Conservation (phyloP, 2,797 vertebrate genomes). For the Balearica regulorum region DNA sequence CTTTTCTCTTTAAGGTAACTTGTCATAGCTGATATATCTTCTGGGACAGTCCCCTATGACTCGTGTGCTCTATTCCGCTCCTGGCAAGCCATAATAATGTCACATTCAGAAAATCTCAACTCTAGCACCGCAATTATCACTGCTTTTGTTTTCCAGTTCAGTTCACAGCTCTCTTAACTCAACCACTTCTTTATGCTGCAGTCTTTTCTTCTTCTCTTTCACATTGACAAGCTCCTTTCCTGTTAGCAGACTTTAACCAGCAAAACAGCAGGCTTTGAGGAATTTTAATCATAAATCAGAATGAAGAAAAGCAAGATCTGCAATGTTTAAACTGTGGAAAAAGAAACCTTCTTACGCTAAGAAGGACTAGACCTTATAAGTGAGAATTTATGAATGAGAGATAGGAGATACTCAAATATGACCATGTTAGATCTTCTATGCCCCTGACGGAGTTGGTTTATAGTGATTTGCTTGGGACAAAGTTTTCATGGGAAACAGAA, state of each 20-base stretch:
- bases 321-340: neutral
- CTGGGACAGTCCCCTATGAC: neutral
- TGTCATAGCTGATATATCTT: conserved; percentile 32
- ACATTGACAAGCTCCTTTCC: neutral
- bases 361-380: neutral
- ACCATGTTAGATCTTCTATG: neutral
- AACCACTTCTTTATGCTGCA: neutral
- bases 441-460: neutral
- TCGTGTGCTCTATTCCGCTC: conserved; percentile 1
- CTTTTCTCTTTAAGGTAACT: conserved; percentile 20
- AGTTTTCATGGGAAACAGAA: neutral
- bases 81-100: conserved; percentile 28
- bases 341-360: neutral
- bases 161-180: neutral
- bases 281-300: neutral
- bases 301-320: neutral
- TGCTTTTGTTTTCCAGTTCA: neutral
- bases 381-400: neutral
- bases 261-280: neutral
- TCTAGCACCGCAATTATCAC: neutral
- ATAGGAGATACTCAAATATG: neutral
- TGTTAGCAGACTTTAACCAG: neutral
- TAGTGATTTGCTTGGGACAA: neutral
- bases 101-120: conserved; percentile 49
- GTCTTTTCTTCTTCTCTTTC: neutral